A percentile compares a stretch with the other conserved stretches of the same genome.
phyloP scores from a whole-genome alignment of 2,797 vertebrate genomes.

The Holocentrus rufus region DNA sequence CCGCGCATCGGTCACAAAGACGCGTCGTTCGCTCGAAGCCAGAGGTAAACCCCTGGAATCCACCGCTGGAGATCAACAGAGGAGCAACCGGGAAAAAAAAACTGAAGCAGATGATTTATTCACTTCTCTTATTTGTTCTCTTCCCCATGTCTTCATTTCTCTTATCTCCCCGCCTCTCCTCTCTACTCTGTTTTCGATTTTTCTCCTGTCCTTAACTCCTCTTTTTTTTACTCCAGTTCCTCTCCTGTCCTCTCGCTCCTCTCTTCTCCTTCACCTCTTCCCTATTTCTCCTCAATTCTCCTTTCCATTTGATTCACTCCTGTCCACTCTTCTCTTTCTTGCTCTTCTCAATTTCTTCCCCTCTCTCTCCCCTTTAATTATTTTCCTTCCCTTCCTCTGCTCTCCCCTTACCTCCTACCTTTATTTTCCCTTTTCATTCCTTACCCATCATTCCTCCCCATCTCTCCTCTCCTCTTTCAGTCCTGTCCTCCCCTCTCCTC shows the following conservation, averaged over 20 bases:
- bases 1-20: background rate
- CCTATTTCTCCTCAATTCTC: no score
- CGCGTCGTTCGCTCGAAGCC: background rate
- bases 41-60: background rate
- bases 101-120: conserved; percentile 33
- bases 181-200: no score
- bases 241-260: no score
- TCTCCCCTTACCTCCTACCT: background rate
- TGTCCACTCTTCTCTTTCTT: conserved; percentile 26
- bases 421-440: background rate
- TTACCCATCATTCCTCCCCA: background rate
- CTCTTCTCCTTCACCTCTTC: no score
- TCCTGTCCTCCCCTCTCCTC: background rate
- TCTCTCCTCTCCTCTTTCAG: conserved; percentile 4
- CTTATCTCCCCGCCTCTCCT: conserved; percentile 8
- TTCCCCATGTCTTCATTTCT: conserved; percentile 31
- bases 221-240: no score
- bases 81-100: background rate
- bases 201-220: no score
- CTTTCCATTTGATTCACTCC: background rate
- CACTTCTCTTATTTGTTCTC: conserved; percentile 36
- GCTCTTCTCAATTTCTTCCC: background rate
- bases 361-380: background rate
- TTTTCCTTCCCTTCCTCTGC: background rate
- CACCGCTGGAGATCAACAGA: background rate